Evolutionary conservation across 1,140 invertebrate species (phyloP), one percentile per base, ranked within the genome.

Genomic region (Pemphigus obesinymphae): DNA sequence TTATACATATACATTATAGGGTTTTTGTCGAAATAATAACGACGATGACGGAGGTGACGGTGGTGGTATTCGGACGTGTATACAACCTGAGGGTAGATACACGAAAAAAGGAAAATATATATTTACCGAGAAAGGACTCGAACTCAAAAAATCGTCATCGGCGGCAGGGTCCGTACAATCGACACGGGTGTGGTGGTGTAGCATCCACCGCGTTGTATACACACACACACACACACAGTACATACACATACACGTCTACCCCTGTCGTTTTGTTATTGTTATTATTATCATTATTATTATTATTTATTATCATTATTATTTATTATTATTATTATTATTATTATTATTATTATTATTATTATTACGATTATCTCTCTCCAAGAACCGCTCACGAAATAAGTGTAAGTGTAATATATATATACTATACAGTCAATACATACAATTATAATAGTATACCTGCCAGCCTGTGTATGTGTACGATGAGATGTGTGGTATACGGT

Each of bases 21-120:
- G 20, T 75, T 75, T 75, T 73, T 48, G 70, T 50, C 29, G 29
- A 75, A 53, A n/a, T n/a, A n/a, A n/a, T n/a, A 75, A 75, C 45
- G 23, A 73, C 43, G 40, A 50, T 73, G 40, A 75, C 45, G 45
- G 23, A n/a, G 7, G 37, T 15, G 37, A 26, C 43, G 68, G 43
- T n/a, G n/a, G n/a, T 43, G 26, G 17, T 73, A 73, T 73, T 48
- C 29, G 70, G 23, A 29, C 43, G 40, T 20, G 40, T 58, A 58
- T n/a, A 26, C 20, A 23, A 31, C 17, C n/a, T n/a, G n/a, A n/a
- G 43, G 70, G 45, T 5, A 29, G 72, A n/a, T 75, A 17, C 8
- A 40, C 13, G 20, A 73, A 72, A 40, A 45, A 75, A 10, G 63
- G 26, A 48, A 29, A 45, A 75, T 29, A 75, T 75, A 31, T 75